Percentiles rank a stretch among this genome's conserved stretches.
Evolutionary conservation across 2,888 invertebrate species (phyloP).

Genomic region (Xylophagus ater): DNA sequence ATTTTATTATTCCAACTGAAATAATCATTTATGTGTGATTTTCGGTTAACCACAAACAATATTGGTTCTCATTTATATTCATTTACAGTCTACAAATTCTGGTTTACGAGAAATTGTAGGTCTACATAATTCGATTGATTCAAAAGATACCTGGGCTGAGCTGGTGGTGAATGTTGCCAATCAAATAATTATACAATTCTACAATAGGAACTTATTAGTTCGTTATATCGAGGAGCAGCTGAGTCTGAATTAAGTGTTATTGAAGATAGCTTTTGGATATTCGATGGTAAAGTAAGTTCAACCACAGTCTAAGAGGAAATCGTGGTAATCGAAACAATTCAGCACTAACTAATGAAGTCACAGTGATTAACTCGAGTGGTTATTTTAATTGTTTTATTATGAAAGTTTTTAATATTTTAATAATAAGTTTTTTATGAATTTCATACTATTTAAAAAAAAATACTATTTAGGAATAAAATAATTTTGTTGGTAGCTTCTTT

Average conservation of each 20-base stretch:
- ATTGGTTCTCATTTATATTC: too few relatives aligned
- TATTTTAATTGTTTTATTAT: background rate
- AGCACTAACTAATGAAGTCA: constrained; percentile 16
- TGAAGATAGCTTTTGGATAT: constrained; percentile 16
- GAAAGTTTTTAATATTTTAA: background rate
- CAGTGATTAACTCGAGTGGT: background rate
- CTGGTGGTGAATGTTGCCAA: constrained; percentile 19
- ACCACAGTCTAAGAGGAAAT: constrained; percentile 20
- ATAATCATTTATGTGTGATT: too few relatives aligned
- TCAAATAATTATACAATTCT: constrained; percentile 14
- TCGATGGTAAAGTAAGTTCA: constrained; percentile 19
- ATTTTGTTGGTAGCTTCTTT: too few relatives aligned
- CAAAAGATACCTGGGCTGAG: constrained; percentile 20
- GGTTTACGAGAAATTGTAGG: constrained; percentile 16
- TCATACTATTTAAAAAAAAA: background rate
- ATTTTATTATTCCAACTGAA: too few relatives aligned
- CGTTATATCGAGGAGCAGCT: constrained; percentile 18
- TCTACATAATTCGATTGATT: constrained; percentile 8
- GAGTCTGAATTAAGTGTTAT: constrained; percentile 18
- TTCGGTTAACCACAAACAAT: too few relatives aligned
- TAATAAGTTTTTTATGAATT: background rate
- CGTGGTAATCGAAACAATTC: constrained; percentile 21
- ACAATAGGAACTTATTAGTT: constrained; percentile 15
- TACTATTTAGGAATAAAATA: too few relatives aligned
- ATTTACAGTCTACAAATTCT: constrained; percentile 18